Base-by-base conservation (phyloP, 2,888 invertebrate species). In the Latrodectus hesperus region DNA sequence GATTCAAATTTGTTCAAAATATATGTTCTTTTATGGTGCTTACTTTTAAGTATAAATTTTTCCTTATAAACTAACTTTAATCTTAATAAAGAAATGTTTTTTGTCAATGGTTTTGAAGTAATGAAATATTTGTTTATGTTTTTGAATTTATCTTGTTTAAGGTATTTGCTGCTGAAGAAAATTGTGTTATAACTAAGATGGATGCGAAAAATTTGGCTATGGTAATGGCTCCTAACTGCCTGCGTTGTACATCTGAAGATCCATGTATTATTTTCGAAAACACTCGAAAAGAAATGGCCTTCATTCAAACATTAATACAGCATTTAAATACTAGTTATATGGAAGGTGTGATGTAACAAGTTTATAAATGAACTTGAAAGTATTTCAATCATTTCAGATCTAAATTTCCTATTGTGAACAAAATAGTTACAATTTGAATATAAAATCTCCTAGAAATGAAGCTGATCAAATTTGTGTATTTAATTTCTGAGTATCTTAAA, bases 211-310 rank as follows among this genome's bases (percentile, higher is more conserved):
- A 99, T 93, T 94, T 99, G 91, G 98, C 99, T 38, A 99, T 99
- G 98, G 99, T 99, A 87, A 98, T 99, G 94, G 99, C 99, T 16
- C 99, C 99, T 10, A 99, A 99, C 93, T 97, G 98, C 92, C 94
- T 99, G 91, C 95, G 98, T 80, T 98, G 98, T 93, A 97, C 96
- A 91, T 97, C 98, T 70, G 96, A 96, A 91, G 98, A 99, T 93
- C 98, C 98, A 9, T 95, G 96, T 90, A 60, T 98, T 89, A 98
- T 99, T 91, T 95, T 98, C 91, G 98, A 99, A 92, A 99, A 99
- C 93, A 98, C 99, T 68, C 95, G 98, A 87, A 98, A 98, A 92
- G 99, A 99, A 93, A 99, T 99, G 99, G 96, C 97, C 91, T 99
- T 99, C 93, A 96, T 99, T 92, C 95, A 98, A 92, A 97, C 97